These are phyloP conservation scores for Gandaritis pyraliata DNA, from an alignment of 2,888 invertebrate genomes.

Conservation along the genomic window DNA sequence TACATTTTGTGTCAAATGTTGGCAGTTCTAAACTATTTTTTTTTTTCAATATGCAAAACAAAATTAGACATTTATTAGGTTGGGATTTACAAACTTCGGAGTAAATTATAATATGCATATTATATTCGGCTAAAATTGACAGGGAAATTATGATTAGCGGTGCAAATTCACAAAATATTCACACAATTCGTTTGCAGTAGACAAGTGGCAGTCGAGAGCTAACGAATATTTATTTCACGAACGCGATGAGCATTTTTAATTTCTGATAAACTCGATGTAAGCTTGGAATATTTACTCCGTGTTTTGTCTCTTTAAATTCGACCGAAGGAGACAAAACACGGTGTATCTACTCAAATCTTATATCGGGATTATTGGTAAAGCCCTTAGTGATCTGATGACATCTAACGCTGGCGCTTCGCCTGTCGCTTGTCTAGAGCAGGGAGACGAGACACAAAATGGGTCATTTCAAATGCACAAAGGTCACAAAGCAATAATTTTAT, in stretches of 20 bases:
- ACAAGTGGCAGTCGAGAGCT: not conserved
- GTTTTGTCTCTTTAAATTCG: too few relatives aligned
- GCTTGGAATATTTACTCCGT: too few relatives aligned
- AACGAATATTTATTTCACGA: not conserved
- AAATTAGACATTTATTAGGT: too few relatives aligned
- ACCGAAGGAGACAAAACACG: not conserved
- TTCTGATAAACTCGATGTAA: too few relatives aligned
- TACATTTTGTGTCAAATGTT: too few relatives aligned
- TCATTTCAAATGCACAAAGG: conserved; percentile 24
- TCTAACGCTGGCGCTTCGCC: not conserved
- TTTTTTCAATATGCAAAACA: too few relatives aligned
- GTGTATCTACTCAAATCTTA: too few relatives aligned
- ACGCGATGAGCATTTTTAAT: too few relatives aligned
- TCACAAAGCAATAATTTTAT: conserved; percentile 24
- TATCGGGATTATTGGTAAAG: not conserved
- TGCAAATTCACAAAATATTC: conserved; percentile 1
- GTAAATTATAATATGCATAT: not conserved
- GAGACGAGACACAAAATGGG: conserved; percentile 9
- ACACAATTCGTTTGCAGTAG: not conserved
- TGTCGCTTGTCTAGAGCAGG: conserved; percentile 4
- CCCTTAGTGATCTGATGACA: not conserved
- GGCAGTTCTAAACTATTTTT: too few relatives aligned
- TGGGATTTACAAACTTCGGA: not conserved
- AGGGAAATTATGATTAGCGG: not conserved
- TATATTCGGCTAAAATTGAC: too few relatives aligned